These are phyloP conservation scores for Antheraea mylitta DNA, from an alignment of 1,140 invertebrate species.

Conservation along the genomic window DNA sequence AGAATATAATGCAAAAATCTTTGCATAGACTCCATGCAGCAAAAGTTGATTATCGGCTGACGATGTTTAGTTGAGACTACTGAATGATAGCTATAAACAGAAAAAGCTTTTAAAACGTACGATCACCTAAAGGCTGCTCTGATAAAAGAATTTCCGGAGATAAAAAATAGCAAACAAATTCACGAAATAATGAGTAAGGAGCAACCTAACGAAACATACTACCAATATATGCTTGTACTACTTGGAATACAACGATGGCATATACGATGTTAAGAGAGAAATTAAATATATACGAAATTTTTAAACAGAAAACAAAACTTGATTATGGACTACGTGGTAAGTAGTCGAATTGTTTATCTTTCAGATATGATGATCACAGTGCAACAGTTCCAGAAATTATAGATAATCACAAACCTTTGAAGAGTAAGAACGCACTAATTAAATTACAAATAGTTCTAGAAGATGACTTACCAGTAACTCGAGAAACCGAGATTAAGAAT, in stretches of 20 bases:
- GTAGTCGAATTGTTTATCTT: neutral
- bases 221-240: conserved; percentile 3
- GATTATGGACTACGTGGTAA: neutral
- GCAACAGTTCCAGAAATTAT: no score
- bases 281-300: conserved; percentile 18
- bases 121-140: no score
- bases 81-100: neutral
- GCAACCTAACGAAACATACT: no score
- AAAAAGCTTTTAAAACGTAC: neutral
- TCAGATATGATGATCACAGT: neutral
- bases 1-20: conserved; percentile 11
- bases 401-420: conserved; percentile 12
- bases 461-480: conserved; percentile 34
- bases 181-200: neutral
- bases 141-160: conserved; percentile 12
- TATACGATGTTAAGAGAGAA: conserved; percentile 24
- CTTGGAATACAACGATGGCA: conserved; percentile 22
- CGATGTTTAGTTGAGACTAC: neutral
- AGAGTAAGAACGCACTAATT: conserved; percentile 17
- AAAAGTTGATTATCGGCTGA: no score
- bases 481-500: conserved; percentile 38
- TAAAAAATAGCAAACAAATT: neutral
- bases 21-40: neutral
- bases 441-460: conserved; percentile 28
- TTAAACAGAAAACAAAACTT: conserved; percentile 1